These are phyloP conservation scores for Sitta carolinensis DNA, from an alignment of 2,797 vertebrate species.

Conservation along the genomic window DNA sequence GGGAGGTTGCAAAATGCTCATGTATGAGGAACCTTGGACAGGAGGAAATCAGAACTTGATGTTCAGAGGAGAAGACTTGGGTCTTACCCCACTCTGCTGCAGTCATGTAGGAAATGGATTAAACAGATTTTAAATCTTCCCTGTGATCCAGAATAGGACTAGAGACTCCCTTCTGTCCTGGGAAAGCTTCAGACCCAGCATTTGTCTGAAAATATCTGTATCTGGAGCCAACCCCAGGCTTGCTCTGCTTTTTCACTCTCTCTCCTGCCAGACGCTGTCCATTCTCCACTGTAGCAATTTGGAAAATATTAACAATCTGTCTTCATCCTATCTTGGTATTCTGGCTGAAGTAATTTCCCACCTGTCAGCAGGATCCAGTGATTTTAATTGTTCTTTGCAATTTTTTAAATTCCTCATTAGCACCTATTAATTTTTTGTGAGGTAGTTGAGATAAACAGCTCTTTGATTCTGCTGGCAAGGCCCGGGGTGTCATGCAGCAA, in stretches of 20 bases:
- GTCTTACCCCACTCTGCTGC: neutral
- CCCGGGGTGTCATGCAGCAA: neutral
- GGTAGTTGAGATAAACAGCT: neutral
- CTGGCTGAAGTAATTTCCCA: neutral
- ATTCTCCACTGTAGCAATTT: neutral
- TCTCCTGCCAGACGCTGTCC: neutral
- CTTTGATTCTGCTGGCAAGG: slow-evolving; percentile 10
- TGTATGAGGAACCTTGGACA: neutral
- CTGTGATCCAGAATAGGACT: neutral
- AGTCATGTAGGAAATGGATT: neutral
- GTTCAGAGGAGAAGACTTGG: neutral
- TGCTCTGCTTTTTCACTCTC: neutral
- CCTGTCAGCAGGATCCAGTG: neutral
- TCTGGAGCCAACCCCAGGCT: neutral
- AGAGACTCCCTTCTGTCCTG: neutral
- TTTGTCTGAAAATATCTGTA: neutral
- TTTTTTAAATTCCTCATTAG: neutral
- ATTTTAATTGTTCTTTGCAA: neutral
- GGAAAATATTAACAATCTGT: neutral
- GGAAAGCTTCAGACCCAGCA: neutral
- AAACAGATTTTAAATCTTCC: neutral
- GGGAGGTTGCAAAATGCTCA: neutral
- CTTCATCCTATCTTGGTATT: neutral
- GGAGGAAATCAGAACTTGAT: neutral
- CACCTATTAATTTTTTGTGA: neutral